A percentile compares a stretch with the other conserved stretches of the same genome.
Conservation (phyloP, 2,888 invertebrate genomes). For the Chalcis sispes region DNA sequence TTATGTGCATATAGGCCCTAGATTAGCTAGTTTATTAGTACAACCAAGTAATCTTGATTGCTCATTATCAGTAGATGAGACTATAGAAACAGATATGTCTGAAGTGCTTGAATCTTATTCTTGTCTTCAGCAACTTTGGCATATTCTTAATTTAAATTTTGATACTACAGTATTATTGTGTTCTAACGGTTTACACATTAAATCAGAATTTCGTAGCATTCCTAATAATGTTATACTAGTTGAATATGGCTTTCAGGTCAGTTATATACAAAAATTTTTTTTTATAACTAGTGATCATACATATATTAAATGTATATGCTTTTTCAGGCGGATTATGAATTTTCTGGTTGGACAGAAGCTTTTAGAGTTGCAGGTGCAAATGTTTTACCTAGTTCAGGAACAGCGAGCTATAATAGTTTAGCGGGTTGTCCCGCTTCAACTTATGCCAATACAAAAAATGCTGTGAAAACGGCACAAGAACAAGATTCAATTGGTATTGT, state of each 20-base stretch:
- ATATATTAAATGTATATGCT: conserved; percentile 10
- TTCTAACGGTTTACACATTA: conserved; percentile 76
- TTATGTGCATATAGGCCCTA: conserved; percentile 79
- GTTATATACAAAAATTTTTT: not conserved
- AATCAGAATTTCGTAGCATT: conserved; percentile 74
- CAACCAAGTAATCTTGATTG: conserved; percentile 74
- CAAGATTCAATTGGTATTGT: conserved; percentile 78
- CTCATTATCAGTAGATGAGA: conserved; percentile 71
- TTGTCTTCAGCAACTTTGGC: conserved; percentile 76
- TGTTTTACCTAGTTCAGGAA: conserved; percentile 79
- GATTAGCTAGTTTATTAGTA: conserved; percentile 78
- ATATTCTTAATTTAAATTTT: conserved; percentile 74
- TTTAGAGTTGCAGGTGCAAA: conserved; percentile 76
- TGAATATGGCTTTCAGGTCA: conserved; percentile 80
- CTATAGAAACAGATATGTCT: conserved; percentile 74
- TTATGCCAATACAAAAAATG: conserved; percentile 78
- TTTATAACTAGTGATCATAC: not conserved
- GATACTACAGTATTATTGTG: conserved; percentile 76
- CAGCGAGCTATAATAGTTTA: conserved; percentile 80
- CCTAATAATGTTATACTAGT: conserved; percentile 79
- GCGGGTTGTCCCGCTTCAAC: conserved; percentile 81
- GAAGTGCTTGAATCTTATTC: conserved; percentile 73
- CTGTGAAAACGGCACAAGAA: conserved; percentile 77
- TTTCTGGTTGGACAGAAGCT: conserved; percentile 77
- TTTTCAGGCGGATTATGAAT: conserved; percentile 78